phyloP scores from a whole-genome alignment of 2,797 vertebrate genomes.

The Neostethus bicornis region DNA sequence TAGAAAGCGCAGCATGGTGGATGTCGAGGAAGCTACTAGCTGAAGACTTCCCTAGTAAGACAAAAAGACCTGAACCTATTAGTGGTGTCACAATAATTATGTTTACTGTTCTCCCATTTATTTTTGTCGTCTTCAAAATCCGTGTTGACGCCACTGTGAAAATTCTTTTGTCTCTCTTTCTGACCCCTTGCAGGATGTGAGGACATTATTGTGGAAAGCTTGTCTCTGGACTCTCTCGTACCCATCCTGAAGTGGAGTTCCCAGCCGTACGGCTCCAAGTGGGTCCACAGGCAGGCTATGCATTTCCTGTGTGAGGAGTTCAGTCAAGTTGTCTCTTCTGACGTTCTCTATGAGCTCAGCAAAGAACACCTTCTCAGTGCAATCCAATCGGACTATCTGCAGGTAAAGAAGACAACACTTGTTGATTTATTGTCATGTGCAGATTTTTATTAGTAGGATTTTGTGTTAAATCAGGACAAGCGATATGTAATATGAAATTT shows the following conservation, averaged over 20 bases:
- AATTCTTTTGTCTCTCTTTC: constrained; percentile 22
- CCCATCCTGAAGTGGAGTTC: constrained; percentile 98
- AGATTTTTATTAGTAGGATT: too few relatives aligned
- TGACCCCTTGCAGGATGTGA: constrained; percentile 88
- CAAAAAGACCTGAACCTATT: constrained; percentile 52
- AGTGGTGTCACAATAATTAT: constrained; percentile 12
- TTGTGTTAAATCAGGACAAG: too few relatives aligned
- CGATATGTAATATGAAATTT: too few relatives aligned
- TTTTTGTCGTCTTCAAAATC: background rate
- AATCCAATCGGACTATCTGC: constrained; percentile 98
- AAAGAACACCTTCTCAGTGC: constrained; percentile 95
- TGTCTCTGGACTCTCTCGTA: constrained; percentile 94
- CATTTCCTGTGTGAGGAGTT: constrained; percentile 99
- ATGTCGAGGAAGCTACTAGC: constrained; percentile 62
- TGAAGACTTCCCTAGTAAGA: constrained; percentile 49
- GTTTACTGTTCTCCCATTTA: constrained; percentile 1
- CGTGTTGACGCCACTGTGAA: background rate
- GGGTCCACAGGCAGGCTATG: constrained; percentile 96
- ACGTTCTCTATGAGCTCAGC: constrained; percentile 94
- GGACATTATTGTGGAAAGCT: constrained; percentile 96
- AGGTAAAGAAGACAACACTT: constrained; percentile 80
- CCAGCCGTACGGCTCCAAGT: constrained; percentile 97
- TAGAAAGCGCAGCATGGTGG: constrained; percentile 64
- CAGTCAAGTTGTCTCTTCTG: constrained; percentile 94
- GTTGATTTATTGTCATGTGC: constrained; percentile 5